These are phyloP conservation scores for Amphipoea lucens DNA, from an alignment of 2,888 invertebrate genomes.

Conservation along the genomic window DNA sequence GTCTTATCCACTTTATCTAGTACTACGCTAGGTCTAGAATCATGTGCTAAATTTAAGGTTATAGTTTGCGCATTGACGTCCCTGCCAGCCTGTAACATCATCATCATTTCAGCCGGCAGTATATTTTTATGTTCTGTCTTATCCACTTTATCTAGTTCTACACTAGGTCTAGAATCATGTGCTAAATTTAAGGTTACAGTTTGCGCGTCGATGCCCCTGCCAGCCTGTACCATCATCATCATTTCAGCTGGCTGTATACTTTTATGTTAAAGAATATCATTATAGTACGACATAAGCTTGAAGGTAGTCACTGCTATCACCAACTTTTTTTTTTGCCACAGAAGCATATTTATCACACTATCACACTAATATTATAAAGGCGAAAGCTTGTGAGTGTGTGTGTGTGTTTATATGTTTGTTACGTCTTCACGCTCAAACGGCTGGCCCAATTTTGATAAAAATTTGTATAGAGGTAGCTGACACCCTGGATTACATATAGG, in stretches of 20 bases:
- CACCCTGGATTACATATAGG: too few species aligned
- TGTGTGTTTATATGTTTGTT: too few species aligned
- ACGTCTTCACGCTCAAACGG: too few species aligned
- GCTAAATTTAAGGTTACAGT: background rate
- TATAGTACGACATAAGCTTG: background rate
- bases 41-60: background rate
- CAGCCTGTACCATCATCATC: background rate
- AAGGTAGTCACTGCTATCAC: background rate
- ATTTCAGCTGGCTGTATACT: background rate
- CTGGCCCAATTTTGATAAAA: too few species aligned
- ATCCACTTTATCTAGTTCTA: background rate
- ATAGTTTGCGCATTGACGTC: rapidly evolving
- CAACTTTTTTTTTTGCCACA: too few species aligned
- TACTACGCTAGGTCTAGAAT: background rate
- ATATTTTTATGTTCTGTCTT: background rate
- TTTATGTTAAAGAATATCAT: background rate
- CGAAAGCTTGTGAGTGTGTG: too few species aligned
- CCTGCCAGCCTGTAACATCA: background rate
- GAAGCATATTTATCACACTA: too few species aligned
- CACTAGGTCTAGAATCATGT: background rate
- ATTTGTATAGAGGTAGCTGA: too few species aligned
- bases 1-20: too few species aligned
- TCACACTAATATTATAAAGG: too few species aligned
- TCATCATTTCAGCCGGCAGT: background rate
- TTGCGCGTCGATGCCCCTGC: background rate